Percentiles rank a stretch among this genome's conserved stretches.
Conservation (phyloP, 2,797 vertebrate species). For the Tapirus indicus region DNA sequence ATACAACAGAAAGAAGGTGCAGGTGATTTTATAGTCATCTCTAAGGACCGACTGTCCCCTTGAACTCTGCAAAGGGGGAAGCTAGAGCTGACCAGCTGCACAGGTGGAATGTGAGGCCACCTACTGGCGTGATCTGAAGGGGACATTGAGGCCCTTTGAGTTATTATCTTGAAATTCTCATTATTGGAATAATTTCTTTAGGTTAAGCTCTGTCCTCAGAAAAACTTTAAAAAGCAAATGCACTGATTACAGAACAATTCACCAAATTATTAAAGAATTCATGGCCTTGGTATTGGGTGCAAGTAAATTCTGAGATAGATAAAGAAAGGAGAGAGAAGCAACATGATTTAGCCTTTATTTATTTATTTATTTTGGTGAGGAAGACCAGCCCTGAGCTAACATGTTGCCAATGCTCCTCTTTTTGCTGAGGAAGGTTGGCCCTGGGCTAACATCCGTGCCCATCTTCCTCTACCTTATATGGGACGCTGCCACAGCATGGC, state of each 20-base stretch:
- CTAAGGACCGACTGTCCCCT: neutral
- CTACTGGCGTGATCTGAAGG: constrained; percentile 56
- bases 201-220: neutral
- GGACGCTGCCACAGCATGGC: too few species aligned
- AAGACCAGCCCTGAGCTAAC: too few species aligned
- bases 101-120: constrained; percentile 47
- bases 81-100: neutral
- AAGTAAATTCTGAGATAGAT: neutral
- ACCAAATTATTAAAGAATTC: neutral
- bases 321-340: neutral
- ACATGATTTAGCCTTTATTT: neutral
- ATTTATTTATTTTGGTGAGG: too few species aligned
- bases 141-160: neutral
- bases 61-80: neutral
- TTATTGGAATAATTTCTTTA: neutral
- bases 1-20: neutral
- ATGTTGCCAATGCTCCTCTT: too few species aligned
- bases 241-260: neutral
- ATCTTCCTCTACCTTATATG: too few species aligned
- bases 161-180: constrained; percentile 7
- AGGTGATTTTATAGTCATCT: neutral
- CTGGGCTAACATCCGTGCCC: too few species aligned
- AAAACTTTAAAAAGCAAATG: neutral
- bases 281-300: neutral
- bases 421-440: too few species aligned